These are phyloP conservation scores for Sarcophaga rosellei DNA, from an alignment of 2,888 invertebrate genomes.

Conservation along the genomic window DNA sequence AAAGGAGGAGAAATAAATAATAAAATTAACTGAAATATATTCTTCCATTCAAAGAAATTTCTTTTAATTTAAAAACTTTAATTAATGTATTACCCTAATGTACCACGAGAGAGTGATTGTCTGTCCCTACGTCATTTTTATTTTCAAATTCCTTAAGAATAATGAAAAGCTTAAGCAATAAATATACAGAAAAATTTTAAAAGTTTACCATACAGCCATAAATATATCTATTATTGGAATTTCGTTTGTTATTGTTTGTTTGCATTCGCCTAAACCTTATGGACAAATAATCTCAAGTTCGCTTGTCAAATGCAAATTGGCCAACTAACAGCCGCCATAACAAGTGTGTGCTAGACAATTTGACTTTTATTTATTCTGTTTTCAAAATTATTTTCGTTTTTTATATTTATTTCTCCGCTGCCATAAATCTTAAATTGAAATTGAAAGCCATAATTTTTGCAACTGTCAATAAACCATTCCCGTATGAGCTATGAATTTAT, in stretches of 20 bases:
- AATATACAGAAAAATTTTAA: too few relatives aligned
- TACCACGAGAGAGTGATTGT: too few relatives aligned
- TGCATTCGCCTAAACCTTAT: not conserved
- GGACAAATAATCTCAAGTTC: conserved; percentile 41
- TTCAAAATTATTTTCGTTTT: conserved; percentile 1
- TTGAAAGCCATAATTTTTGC: conserved; percentile 55
- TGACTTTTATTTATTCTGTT: too few relatives aligned
- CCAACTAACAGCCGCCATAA: conserved; percentile 11
- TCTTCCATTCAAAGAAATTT: too few relatives aligned
- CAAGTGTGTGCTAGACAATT: conserved; percentile 44
- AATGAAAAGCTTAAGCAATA: too few relatives aligned
- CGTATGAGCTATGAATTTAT: too few relatives aligned
- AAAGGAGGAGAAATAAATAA: too few relatives aligned
- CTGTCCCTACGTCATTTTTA: too few relatives aligned
- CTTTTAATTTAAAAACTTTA: too few relatives aligned
- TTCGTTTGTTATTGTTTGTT: conserved; percentile 38
- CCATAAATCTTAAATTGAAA: conserved; percentile 51
- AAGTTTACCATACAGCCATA: not conserved
- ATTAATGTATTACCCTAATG: too few relatives aligned
- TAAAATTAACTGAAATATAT: too few relatives aligned
- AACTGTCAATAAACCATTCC: conserved; percentile 50
- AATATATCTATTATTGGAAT: conserved; percentile 14
- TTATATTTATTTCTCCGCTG: not conserved
- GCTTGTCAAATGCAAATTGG: conserved; percentile 46
- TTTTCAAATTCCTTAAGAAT: too few relatives aligned